Base-by-base conservation (phyloP, 1,140 invertebrate genomes). In the Eupeodes corollae region DNA sequence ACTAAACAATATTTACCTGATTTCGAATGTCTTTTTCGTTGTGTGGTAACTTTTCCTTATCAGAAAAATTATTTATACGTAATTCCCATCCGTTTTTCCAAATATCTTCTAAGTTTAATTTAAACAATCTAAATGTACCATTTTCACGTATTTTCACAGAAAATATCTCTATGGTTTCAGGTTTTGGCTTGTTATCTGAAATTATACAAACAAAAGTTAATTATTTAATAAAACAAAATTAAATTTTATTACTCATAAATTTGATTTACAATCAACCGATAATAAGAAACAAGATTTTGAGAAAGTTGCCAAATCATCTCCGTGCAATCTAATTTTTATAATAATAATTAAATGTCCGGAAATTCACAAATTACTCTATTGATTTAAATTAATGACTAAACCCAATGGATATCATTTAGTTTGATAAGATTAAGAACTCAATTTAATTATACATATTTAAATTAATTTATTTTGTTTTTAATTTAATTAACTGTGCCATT, bases 111-210 rank as follows among this genome's bases (percentile, higher is more conserved):
- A 83, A 61, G 47, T 74, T 73, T 49, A 73, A 75, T 57, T 70
- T 74, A 48, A 75, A 68, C 47, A 80, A 72, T 59, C 77, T 76
- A 63, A 77, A 76, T 45, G 74, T 70, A 33, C 63, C 63, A 53
- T 75, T 74, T 60, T 77, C 77, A 54, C 75, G 75, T 63, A 76
- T 75, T 63, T 75, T 75, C 46, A 80, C 71, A 44, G 75, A 75
- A 71, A 76, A 80, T 57, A 80, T 73, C 54, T 76, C 74, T 70
- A 80, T 75, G 67, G 78, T 73, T 62, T 79, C 75, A 57, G 76
- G 75, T 70, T 79, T 77, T 70, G 79, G 78, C 70, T 78, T 80
- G 72, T 79, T 80, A 72, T 80, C 78, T 80, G 69, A 51, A 67
- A 70, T 50, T 50, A 66, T 61, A 40, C 21, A 43, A 15, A 42